Evolutionary conservation across 64 coral and sea anemone genomes (phyloP).

Genomic region (Trachythela sp.): DNA sequence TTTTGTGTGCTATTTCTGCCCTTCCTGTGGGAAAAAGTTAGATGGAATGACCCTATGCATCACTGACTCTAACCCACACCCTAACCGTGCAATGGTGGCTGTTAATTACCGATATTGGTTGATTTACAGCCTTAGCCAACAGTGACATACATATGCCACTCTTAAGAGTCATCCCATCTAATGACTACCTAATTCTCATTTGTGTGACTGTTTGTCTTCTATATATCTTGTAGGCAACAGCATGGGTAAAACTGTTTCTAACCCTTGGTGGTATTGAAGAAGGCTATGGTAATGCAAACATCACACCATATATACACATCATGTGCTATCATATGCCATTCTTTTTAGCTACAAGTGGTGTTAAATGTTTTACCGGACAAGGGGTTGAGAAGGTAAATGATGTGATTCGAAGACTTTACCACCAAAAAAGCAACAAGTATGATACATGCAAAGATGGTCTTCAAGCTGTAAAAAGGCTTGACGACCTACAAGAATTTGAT

Average conservation of each 20-base stretch:
- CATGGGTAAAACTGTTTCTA: slow-evolving; percentile 4
- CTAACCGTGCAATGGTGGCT: too few species aligned
- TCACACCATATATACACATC: slow-evolving; percentile 12
- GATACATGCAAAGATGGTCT: slow-evolving; percentile 22
- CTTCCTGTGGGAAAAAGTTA: too few species aligned
- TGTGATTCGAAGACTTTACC: background rate
- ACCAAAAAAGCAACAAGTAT: slow-evolving; percentile 30
- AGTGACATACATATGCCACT: too few species aligned
- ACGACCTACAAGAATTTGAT: background rate
- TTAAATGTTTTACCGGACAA: slow-evolving; percentile 16
- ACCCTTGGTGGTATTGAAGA: slow-evolving; percentile 8
- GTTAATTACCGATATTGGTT: too few species aligned
- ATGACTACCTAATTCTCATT: background rate
- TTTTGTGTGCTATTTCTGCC: too few species aligned
- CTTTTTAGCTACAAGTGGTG: slow-evolving; percentile 22
- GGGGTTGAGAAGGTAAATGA: slow-evolving; percentile 29
- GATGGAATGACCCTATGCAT: too few species aligned
- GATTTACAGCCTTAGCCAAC: too few species aligned
- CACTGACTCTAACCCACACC: too few species aligned
- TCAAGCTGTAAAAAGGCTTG: slow-evolving; percentile 25
- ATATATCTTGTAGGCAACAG: background rate
- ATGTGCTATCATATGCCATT: slow-evolving; percentile 12
- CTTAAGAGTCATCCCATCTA: background rate
- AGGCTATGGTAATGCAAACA: background rate
- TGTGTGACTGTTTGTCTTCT: background rate